phyloP scores from a whole-genome alignment of 2,888 invertebrate species.

The Pandemis corylana region DNA sequence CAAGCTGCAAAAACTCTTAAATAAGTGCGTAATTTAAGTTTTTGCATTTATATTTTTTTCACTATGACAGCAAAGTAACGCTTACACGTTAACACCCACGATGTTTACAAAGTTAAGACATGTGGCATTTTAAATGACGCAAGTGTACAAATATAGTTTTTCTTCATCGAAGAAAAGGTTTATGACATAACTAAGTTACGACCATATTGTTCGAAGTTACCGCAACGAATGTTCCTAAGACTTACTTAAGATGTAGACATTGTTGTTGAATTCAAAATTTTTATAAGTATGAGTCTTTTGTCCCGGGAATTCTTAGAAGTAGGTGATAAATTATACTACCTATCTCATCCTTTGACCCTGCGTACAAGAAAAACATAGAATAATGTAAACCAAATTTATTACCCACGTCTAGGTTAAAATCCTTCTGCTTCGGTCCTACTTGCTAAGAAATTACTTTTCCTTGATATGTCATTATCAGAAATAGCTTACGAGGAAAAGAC shows the following conservation, averaged over 20 bases:
- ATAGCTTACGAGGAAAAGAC: too few relatives aligned
- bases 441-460: too few relatives aligned
- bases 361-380: too few relatives aligned
- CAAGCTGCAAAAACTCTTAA: slow-evolving; percentile 13
- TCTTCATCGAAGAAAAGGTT: slow-evolving; percentile 47
- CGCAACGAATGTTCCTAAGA: background rate
- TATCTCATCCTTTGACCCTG: too few relatives aligned
- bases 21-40: slow-evolving; percentile 33
- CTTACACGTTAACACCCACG: slow-evolving; percentile 36
- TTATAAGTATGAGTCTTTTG: background rate
- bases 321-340: too few relatives aligned
- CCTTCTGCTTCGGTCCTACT: too few relatives aligned
- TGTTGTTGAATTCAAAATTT: background rate
- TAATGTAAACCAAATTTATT: too few relatives aligned
- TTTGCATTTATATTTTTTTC: slow-evolving; percentile 31
- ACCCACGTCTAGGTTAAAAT: background rate
- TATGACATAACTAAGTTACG: slow-evolving; percentile 58
- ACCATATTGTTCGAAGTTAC: slow-evolving; percentile 15
- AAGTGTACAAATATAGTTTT: slow-evolving; percentile 49
- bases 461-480: too few relatives aligned
- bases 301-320: background rate
- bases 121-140: slow-evolving; percentile 41
- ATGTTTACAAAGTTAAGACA: slow-evolving; percentile 33
- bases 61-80: slow-evolving; percentile 34
- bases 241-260: background rate